A percentile compares a stretch with the other conserved stretches of the same genome.
Evolutionary conservation across 2,797 vertebrate genomes (phyloP).

Genomic region (Platyrinchus mystaceus): DNA sequence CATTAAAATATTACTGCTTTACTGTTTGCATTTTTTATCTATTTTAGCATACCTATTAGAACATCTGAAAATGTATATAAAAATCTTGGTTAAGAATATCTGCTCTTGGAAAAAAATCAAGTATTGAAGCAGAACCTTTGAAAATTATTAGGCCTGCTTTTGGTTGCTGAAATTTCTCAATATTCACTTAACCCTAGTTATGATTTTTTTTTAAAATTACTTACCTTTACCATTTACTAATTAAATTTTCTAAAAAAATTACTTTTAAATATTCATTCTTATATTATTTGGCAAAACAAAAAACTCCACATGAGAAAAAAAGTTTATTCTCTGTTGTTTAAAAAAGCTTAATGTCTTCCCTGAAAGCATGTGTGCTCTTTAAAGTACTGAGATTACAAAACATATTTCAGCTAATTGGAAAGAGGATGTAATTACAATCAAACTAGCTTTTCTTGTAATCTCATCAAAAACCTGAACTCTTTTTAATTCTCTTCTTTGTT

Average conservation of each 20-base stretch:
- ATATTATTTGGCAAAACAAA: neutral
- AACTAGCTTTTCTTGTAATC: neutral
- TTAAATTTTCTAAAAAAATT: neutral
- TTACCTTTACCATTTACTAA: neutral
- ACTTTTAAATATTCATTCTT: neutral
- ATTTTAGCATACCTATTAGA: neutral
- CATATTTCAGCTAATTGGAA: neutral
- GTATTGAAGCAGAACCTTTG: neutral
- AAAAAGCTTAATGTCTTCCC: neutral
- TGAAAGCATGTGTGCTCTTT: neutral
- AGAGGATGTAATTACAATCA: conserved; percentile 38
- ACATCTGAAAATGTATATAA: neutral
- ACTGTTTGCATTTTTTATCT: neutral
- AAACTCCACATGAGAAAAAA: neutral
- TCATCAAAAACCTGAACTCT: neutral
- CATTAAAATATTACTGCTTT: neutral
- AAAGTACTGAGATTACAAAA: neutral
- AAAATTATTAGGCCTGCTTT: neutral
- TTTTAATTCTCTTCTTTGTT: neutral
- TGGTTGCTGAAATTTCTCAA: neutral
- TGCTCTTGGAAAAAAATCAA: neutral
- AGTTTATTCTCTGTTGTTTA: neutral
- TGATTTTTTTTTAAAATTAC: neutral
- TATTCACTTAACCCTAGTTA: neutral
- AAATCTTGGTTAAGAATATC: neutral